Evolutionary conservation across 2,797 vertebrate genomes (phyloP).

Genomic region (Simalia tracyae): DNA sequence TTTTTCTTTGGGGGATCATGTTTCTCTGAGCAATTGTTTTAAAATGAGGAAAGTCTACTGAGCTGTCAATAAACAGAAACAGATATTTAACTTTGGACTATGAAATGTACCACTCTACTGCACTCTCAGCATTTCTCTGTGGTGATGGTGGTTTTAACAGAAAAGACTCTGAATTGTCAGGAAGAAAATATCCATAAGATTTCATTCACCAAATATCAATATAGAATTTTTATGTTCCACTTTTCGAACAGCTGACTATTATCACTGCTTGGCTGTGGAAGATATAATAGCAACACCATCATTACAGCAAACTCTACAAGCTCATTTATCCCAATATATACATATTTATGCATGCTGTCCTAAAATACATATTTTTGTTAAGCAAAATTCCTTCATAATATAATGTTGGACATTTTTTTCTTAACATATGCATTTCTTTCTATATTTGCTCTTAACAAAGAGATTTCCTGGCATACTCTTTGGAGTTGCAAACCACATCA

Average conservation of each 20-base stretch:
- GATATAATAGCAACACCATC: background rate
- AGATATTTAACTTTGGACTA: background rate
- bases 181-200: background rate
- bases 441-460: background rate
- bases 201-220: background rate
- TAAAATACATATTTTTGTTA: background rate
- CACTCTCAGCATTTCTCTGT: background rate
- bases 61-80: background rate
- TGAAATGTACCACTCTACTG: background rate
- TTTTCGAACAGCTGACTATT: background rate
- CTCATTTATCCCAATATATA: background rate
- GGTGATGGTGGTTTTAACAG: background rate
- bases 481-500: background rate
- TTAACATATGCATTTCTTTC: background rate
- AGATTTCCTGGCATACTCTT: background rate
- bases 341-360: background rate
- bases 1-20: background rate
- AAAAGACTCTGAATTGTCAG: background rate
- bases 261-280: background rate
- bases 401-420: background rate
- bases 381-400: background rate
- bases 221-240: background rate
- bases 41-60: background rate
- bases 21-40: background rate
- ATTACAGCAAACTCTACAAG: background rate